These are phyloP conservation scores for Eupithecia vulgata DNA, from an alignment of 2,888 invertebrate species.

Conservation along the genomic window DNA sequence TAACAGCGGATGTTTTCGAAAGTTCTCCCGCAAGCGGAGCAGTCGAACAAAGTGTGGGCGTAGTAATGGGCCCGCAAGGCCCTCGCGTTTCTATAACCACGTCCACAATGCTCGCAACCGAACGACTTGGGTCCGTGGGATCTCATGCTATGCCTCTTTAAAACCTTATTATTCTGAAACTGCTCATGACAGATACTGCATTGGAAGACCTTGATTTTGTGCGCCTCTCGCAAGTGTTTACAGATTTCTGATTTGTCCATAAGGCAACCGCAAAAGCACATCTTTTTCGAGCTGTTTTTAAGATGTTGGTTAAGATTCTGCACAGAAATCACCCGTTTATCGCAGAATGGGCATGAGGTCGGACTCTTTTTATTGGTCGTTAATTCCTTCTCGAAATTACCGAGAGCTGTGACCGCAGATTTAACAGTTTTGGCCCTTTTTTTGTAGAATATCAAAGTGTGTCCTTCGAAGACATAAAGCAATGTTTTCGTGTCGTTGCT, in stretches of 20 bases:
- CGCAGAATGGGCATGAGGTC: conserved; percentile 29
- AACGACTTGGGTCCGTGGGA: conserved; percentile 49
- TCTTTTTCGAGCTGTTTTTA: conserved; percentile 56
- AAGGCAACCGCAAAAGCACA: conserved; percentile 57
- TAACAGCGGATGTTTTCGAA: conserved; percentile 70
- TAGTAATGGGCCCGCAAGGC: conserved; percentile 65
- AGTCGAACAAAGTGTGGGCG: conserved; percentile 65
- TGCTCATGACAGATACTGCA: conserved; percentile 61
- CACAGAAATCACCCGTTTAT: conserved; percentile 38
- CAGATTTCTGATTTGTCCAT: conserved; percentile 56
- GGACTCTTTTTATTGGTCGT: neutral
- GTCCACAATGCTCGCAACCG: conserved; percentile 61
- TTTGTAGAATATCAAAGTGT: conserved; percentile 47
- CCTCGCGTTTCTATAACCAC: conserved; percentile 59
- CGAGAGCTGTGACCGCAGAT: conserved; percentile 10
- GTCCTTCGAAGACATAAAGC: conserved; percentile 56
- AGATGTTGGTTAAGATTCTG: conserved; percentile 61
- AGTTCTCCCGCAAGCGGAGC: conserved; percentile 57
- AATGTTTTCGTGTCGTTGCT: conserved; percentile 53
- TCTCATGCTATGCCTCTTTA: conserved; percentile 50
- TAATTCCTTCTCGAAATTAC: conserved; percentile 16
- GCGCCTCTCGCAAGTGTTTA: conserved; percentile 55
- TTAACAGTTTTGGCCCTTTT: conserved; percentile 2
- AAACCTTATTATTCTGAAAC: conserved; percentile 48
- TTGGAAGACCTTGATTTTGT: conserved; percentile 45